Evolutionary conservation across 2,888 invertebrate species (phyloP).

Genomic region (Lottia gigantea): DNA sequence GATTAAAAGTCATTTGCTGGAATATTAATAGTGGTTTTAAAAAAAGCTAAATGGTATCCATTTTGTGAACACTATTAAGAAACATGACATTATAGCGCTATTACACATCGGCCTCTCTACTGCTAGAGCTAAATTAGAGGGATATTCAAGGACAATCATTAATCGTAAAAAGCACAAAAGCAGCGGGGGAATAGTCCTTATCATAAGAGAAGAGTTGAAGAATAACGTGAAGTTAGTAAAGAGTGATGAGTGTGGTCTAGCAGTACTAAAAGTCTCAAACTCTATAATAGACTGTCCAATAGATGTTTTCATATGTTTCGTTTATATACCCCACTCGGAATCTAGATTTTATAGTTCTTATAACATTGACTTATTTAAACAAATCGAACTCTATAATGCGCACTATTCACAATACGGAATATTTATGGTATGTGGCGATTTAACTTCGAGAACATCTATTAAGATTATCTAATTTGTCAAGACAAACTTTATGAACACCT

Average conservation of each 20-base stretch:
- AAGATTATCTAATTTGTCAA: constrained; percentile 1
- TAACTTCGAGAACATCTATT: not conserved
- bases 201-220: not conserved
- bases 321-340: not conserved
- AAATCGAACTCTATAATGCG: constrained; percentile 3
- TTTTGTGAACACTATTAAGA: constrained; percentile 3
- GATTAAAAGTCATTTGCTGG: not conserved
- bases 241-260: not conserved
- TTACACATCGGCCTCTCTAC: not conserved
- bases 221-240: not conserved
- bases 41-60: not conserved
- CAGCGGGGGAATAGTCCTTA: constrained; percentile 1
- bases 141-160: not conserved
- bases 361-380: not conserved
- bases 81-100: constrained; percentile 3
- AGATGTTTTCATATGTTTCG: constrained; percentile 7
- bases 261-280: not conserved
- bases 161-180: not conserved
- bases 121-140: not conserved
- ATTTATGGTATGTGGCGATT: constrained; percentile 1
- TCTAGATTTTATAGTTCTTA: not conserved
- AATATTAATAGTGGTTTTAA: not conserved
- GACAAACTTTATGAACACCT: not conserved
- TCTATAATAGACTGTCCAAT: not conserved
- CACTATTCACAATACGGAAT: not conserved